Percentiles rank a stretch among this genome's conserved stretches.
Evolutionary conservation across 2,888 invertebrate species (phyloP).

Genomic region (Troilus luridus): DNA sequence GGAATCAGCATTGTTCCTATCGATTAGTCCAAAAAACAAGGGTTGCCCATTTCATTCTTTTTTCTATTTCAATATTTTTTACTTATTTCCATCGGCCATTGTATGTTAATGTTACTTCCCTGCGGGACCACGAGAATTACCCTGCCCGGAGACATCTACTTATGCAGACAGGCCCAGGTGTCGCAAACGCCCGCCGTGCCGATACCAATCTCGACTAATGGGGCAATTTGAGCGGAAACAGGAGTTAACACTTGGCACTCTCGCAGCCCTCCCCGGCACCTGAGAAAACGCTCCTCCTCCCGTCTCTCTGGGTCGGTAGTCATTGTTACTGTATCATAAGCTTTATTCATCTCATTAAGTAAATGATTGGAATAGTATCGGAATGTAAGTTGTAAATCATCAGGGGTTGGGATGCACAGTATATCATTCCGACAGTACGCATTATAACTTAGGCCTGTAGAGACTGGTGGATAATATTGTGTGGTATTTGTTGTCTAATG

Average conservation of each 20-base stretch:
- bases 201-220: conserved; percentile 48
- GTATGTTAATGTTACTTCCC: neutral
- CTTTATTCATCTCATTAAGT: neutral
- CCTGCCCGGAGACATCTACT: neutral
- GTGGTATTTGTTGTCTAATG: neutral
- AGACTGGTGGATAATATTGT: neutral
- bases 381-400: neutral
- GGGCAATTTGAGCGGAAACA: conserved; percentile 34
- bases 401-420: neutral
- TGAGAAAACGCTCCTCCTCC: conserved; percentile 6
- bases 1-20: neutral
- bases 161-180: conserved; percentile 31
- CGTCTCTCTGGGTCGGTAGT: neutral
- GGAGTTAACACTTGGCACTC: conserved; percentile 41
- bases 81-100: neutral
- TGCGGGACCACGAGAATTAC: neutral
- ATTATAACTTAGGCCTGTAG: neutral
- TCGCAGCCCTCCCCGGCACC: neutral
- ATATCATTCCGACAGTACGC: conserved; percentile 10
- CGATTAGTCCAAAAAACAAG: neutral
- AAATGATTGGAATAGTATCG: neutral
- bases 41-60: no score
- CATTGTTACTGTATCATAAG: neutral
- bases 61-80: neutral
- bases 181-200: neutral